A percentile compares a stretch with the other conserved stretches of the same genome.
Evolutionary conservation across 2,113 vertebrate genomes (phyloP).

Genomic region (Bathybates hornii): DNA sequence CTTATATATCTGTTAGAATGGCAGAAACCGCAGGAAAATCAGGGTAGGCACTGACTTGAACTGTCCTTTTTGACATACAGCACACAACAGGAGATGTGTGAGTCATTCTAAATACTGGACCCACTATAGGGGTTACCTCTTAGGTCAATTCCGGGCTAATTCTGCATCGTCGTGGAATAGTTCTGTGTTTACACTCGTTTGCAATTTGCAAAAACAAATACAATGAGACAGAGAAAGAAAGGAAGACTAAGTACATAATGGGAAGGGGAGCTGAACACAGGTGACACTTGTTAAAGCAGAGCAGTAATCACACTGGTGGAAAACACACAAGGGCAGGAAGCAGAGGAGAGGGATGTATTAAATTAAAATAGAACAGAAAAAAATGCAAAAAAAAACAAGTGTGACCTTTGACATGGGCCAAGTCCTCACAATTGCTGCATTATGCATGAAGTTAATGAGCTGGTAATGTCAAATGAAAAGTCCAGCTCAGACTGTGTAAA

Average conservation of each 20-base stretch:
- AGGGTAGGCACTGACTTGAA: not conserved
- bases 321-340: not conserved
- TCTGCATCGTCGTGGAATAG: not conserved
- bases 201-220: not conserved
- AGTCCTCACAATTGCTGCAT: not conserved
- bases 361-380: not conserved
- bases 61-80: not conserved
- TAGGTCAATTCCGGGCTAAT: not conserved
- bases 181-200: not conserved
- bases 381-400: not conserved
- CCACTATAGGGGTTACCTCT: rapidly evolving
- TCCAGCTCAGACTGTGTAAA: not conserved
- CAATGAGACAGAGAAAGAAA: not conserved
- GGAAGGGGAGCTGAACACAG: not conserved
- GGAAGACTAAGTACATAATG: not conserved
- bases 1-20: not conserved
- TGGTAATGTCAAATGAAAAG: not conserved
- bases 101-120: not conserved
- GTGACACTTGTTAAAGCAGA: not conserved
- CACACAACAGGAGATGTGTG: not conserved
- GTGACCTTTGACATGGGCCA: not conserved
- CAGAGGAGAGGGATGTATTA: rapidly evolving
- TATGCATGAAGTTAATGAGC: not conserved
- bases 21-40: not conserved
- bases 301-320: not conserved